Evolutionary conservation across 1,140 invertebrate genomes (phyloP).

Genomic region (Ips typographus): DNA sequence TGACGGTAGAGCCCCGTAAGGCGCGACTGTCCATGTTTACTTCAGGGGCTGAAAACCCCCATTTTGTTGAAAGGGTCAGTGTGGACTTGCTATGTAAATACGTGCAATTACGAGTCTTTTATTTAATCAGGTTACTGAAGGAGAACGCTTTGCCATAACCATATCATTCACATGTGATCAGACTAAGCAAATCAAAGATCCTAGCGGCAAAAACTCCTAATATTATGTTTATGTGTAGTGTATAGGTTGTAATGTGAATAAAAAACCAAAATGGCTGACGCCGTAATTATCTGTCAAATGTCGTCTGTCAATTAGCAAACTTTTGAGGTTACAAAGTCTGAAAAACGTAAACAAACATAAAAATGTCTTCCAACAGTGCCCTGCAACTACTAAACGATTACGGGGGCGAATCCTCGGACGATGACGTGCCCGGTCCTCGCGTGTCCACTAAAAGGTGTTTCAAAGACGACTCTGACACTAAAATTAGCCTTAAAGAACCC

Average conservation of each 20-base stretch:
- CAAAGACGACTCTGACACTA: conserved; percentile 34
- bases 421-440: conserved; percentile 45
- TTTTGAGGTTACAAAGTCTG: neutral
- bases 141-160: conserved; percentile 76
- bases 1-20: conserved; percentile 74
- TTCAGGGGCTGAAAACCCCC: conserved; percentile 81
- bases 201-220: conserved; percentile 40
- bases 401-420: conserved; percentile 44
- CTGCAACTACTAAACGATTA: conserved; percentile 44
- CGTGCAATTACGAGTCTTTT: neutral
- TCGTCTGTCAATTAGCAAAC: too few relatives aligned
- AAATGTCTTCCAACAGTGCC: conserved; percentile 17
- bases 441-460: conserved; percentile 47
- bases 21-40: conserved; percentile 83
- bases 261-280: too few relatives aligned
- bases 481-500: neutral
- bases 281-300: too few relatives aligned
- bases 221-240: too few relatives aligned
- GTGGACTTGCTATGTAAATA: neutral
- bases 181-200: conserved; percentile 63
- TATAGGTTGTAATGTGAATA: too few relatives aligned
- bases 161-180: conserved; percentile 84
- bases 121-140: conserved; percentile 53
- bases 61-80: conserved; percentile 77
- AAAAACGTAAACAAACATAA: neutral